Base-by-base conservation (phyloP, 23 tunicate genomes). In the Corella eumyota region DNA sequence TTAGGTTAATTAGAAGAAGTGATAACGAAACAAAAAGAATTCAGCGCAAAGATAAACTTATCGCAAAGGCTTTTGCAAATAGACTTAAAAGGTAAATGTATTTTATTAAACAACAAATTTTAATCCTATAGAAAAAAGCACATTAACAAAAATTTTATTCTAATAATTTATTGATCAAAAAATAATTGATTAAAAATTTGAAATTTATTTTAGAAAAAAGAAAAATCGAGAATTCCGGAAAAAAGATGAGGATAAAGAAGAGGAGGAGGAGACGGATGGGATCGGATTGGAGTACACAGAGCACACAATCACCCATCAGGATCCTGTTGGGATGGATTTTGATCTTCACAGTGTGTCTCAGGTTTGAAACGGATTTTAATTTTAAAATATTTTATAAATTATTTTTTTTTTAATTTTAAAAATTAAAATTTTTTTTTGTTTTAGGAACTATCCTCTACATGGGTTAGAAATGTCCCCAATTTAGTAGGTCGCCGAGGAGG, bases 311-410 rank as follows among this genome's bases (percentile, higher is more conserved):
- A 38, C 86, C 0, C 95, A 86, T 44, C 77, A 75, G 67, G 95
- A 86, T 40, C 95, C 95, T n/a, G 80, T 86, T 22, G 95, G 74
- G 38, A 86, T 86, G 86, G 67, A 86, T 50, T 71, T 77, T 40
- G 73, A 65, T 29, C 47, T 86, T 32, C 64, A 78, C 75, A 71
- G 86, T 40, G 79, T 71, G 20, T 71, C 95, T 19, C 81, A 65
- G 74, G 95, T 85, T 54, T 54, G 19, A 29, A n/a, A 45, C 50
- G 20, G n/a, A 19, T n/a, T 45, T 44, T 11, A 44, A 44, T 44
- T 17, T 44, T 11, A 17, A 13, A 44, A 44, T 17, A 44, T 26
- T 28, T 60, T 7, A 9, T 54, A 19, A 20, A 54, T 15, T 20
- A 13, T 13, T 44, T 13, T 55, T n/a, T 55, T 55, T 15, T 55